Evolutionary conservation across 2,888 invertebrate species (phyloP).

Genomic region (Melolontha melolontha): DNA sequence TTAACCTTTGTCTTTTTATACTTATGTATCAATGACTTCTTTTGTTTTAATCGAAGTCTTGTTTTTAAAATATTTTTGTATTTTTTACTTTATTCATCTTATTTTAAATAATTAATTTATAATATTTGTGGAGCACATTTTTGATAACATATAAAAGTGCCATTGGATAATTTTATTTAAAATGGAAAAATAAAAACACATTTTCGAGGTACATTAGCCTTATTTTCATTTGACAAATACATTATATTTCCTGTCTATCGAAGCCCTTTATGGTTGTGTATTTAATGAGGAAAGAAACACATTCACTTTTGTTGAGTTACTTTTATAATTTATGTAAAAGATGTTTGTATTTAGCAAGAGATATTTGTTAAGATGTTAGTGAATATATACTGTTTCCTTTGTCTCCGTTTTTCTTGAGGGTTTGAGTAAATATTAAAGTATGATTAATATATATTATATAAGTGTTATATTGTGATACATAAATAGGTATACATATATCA

Average conservation of each 20-base stretch:
- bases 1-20: conserved; percentile 27
- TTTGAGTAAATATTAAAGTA: conserved; percentile 13
- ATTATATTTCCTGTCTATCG: background rate
- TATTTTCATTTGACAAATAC: conserved; percentile 3
- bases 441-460: conserved; percentile 13
- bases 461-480: conserved; percentile 39
- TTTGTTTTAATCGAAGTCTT: conserved; percentile 6
- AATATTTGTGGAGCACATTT: conserved; percentile 13
- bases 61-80: conserved; percentile 3
- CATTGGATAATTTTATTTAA: conserved; percentile 8
- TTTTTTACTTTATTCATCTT: background rate
- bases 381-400: conserved; percentile 35
- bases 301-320: conserved; percentile 30
- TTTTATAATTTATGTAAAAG: conserved; percentile 22
- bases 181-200: conserved; percentile 14
- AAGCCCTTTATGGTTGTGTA: no score
- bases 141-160: conserved; percentile 10
- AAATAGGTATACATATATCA: conserved; percentile 26
- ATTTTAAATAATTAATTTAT: no score
- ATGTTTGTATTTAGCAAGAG: conserved; percentile 27
- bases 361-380: conserved; percentile 36
- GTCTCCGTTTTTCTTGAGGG: background rate
- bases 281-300: no score
- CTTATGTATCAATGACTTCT: conserved; percentile 1
- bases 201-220: conserved; percentile 6